A percentile compares a stretch with the other conserved stretches of the same genome.
Evolutionary conservation across 2,797 vertebrate genomes (phyloP).

Genomic region (Odontamblyopus lacepedii): DNA sequence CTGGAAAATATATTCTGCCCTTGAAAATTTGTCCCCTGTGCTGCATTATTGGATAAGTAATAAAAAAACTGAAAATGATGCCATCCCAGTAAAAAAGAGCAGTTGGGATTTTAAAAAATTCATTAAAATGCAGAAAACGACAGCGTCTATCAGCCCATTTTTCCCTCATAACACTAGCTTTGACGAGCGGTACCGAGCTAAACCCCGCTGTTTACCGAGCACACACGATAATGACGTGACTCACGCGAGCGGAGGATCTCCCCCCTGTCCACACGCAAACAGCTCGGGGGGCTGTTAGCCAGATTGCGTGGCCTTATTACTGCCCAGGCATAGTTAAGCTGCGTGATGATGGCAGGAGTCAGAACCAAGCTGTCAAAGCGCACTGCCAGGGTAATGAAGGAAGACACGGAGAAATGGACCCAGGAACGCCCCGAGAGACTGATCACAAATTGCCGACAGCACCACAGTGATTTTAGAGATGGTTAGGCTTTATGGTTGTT

Average conservation of each 20-base stretch:
- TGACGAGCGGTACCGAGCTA: constrained; percentile 52
- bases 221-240: constrained; percentile 78
- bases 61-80: too few species aligned
- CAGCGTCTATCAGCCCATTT: constrained; percentile 32
- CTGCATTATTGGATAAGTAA: too few species aligned
- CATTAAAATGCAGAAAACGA: too few species aligned
- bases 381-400: constrained; percentile 39
- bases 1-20: too few species aligned
- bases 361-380: constrained; percentile 54
- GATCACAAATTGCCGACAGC: constrained; percentile 19
- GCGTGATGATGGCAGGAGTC: constrained; percentile 41
- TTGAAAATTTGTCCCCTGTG: too few species aligned
- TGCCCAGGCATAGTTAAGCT: constrained; percentile 67
- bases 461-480: constrained; percentile 9
- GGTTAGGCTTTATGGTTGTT: constrained; percentile 4
- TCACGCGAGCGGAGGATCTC: constrained; percentile 52
- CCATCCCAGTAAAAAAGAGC: too few species aligned
- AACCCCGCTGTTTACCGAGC: constrained; percentile 74
- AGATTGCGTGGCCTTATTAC: constrained; percentile 58
- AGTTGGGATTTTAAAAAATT: too few species aligned
- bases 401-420: constrained; percentile 37
- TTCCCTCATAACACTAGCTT: constrained; percentile 42
- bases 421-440: constrained; percentile 4
- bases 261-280: constrained; percentile 5
- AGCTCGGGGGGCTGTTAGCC: constrained; percentile 47